Percentiles rank a stretch among this genome's conserved stretches.
Evolutionary conservation across 1,140 invertebrate species (phyloP).

Genomic region (Zaprionus nigranus): DNA sequence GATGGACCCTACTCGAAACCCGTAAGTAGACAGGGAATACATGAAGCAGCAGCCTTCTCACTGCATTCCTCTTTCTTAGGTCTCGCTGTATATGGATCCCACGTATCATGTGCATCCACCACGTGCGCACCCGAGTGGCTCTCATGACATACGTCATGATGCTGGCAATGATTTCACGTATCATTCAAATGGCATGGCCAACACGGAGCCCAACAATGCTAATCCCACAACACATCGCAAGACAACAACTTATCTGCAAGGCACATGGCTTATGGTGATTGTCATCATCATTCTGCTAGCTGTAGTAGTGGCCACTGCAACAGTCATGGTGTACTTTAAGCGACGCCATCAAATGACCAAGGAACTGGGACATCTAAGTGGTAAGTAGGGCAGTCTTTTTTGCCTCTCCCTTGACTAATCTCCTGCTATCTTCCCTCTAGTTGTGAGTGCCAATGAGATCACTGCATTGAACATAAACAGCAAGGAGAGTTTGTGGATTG

Average conservation of each 20-base stretch:
- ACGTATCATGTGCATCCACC: slow-evolving; percentile 86
- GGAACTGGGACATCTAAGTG: slow-evolving; percentile 86
- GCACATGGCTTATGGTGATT: slow-evolving; percentile 92
- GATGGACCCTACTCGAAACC: slow-evolving; percentile 89
- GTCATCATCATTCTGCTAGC: slow-evolving; percentile 87
- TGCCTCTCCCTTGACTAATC: not conserved
- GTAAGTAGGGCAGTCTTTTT: slow-evolving; percentile 37
- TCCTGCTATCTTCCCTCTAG: slow-evolving; percentile 28
- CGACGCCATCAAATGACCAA: slow-evolving; percentile 87
- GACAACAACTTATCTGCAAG: slow-evolving; percentile 85
- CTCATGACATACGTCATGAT: slow-evolving; percentile 68
- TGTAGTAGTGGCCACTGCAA: slow-evolving; percentile 88
- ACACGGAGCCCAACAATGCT: slow-evolving; percentile 51
- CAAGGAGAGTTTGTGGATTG: slow-evolving; percentile 91
- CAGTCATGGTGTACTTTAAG: slow-evolving; percentile 88
- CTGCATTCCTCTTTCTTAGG: slow-evolving; percentile 35
- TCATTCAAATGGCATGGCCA: slow-evolving; percentile 62
- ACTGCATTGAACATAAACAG: slow-evolving; percentile 88
- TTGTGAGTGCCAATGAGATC: slow-evolving; percentile 87
- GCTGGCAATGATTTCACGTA: slow-evolving; percentile 68
- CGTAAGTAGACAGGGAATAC: slow-evolving; percentile 67
- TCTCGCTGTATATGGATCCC: slow-evolving; percentile 87
- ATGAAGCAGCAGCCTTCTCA: accelerated
- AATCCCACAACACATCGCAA: slow-evolving; percentile 80
- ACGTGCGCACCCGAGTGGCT: slow-evolving; percentile 85